Base-by-base conservation (phyloP, 1,140 invertebrate genomes). In the Maniola jurtina region DNA sequence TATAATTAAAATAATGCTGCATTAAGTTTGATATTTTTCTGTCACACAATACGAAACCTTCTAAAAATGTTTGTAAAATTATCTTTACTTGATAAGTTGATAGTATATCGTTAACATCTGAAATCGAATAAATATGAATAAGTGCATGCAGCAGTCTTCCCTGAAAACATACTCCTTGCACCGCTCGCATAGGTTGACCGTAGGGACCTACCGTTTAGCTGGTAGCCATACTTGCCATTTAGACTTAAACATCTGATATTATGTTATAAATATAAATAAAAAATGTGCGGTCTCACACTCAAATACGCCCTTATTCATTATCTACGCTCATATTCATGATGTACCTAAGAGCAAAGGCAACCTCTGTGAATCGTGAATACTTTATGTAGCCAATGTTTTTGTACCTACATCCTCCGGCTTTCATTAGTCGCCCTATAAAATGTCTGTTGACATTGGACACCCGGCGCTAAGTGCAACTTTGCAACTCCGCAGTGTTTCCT, bases 351-450 rank as follows among this genome's bases (percentile, higher is more conserved):
- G 52, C 52, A 55, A 55, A 55, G 52, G 52, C 52, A 34, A 55
- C 52, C 52, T 55, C 34, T 55, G 52, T 55, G 52, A 34, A 55
- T 34, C 52, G 33, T 55, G 52, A 55, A 55, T 55, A 55, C 52
- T 55, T 55, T 34, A 55, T 55, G 52, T 55, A 34, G n/a, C 25
- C 52, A 55, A 55, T 55, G 52, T 55, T 55, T 55, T 55, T 55
- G 52, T 55, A 55, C 25, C 25, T 25, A 25, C 52, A 50, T 7
- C 7, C 48, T 25, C 14, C 48, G 16, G 48, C 15, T 2, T 14
- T 52, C 48, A 52, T 52, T 52, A 52, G 48, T 52, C 48, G 48
- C 48, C 42, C 42, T 52, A 11, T 52, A 52, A 52, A 52, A 7
- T 7, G 8, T 6, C 48, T 52, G 48, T 52, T 52, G 16, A 52